Evolutionary conservation across 2,888 invertebrate species (phyloP), one percentile per base, ranked within the genome.

Genomic region (Anaspis maculata): DNA sequence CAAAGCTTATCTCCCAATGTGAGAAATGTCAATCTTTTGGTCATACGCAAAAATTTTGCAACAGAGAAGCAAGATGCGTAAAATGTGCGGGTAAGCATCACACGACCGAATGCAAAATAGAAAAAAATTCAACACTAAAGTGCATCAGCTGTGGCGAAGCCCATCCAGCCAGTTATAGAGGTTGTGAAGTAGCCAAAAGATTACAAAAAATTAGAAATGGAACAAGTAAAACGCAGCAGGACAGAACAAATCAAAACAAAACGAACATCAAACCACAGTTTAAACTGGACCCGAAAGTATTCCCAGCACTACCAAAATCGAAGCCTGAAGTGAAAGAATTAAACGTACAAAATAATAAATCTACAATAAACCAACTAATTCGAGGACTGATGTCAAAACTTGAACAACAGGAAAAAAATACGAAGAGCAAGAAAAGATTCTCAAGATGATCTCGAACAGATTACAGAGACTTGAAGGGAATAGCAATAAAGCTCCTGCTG

Each of bases 151-250:
- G 48, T 25, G 26, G 27, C 3, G 42, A 37, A 13, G 28, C 40
- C 11, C 46, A 53, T 22, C 49, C 44, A 12, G 46, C 49, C 9
- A 51, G 39, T 25, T 51, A 50, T 25, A 44, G 41, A 34, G 47
- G 47, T 27, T 52, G 47, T 27, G 14, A 16, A 4, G 26, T 25
- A 11, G 10, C 10, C 13, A 25, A 5, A 3, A 3, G 12, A 11
- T 5, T 25, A n/a, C 26, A 25, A 13, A 25, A 25, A 12, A 25
- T 11, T n/a, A n/a, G n/a, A n/a, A n/a, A n/a, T n/a, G n/a, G n/a
- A n/a, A n/a, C n/a, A n/a, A n/a, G n/a, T n/a, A n/a, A n/a, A n/a
- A n/a, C n/a, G n/a, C n/a, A n/a, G n/a, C n/a, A n/a, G 19, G 9
- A 25, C 3, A 3, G 3, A 11, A 12, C 12, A 5, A 3, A 25